Conservation (phyloP, 1,140 invertebrate species). For the Drosophila novamexicana region DNA sequence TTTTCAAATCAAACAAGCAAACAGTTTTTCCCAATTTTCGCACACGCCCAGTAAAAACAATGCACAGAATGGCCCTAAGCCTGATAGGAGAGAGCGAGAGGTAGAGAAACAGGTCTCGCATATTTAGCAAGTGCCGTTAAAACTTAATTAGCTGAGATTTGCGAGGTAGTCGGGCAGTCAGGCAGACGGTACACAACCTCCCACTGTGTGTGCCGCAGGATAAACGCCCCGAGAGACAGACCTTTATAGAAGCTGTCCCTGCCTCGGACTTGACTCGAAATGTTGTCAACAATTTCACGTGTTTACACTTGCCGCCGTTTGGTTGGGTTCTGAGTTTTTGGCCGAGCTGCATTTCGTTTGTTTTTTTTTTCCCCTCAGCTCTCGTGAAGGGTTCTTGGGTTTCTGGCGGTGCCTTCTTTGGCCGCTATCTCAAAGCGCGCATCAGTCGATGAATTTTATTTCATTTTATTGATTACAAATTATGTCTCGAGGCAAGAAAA, state of each 20-base stretch:
- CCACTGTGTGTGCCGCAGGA: slow-evolving; percentile 73
- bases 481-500: slow-evolving; percentile 55
- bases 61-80: background rate
- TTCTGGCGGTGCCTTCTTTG: slow-evolving; percentile 24
- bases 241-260: no score
- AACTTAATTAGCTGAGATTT: slow-evolving; percentile 78
- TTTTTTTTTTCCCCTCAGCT: background rate
- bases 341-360: slow-evolving; percentile 18
- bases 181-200: slow-evolving; percentile 44
- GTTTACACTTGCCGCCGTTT: slow-evolving; percentile 78
- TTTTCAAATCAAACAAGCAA: slow-evolving; percentile 70
- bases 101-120: slow-evolving; percentile 28
- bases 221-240: slow-evolving; percentile 59
- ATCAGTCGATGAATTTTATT: slow-evolving; percentile 64
- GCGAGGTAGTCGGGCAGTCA: slow-evolving; percentile 37
- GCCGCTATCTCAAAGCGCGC: slow-evolving; percentile 71
- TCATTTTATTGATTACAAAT: slow-evolving; percentile 80
- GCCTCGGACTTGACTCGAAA: slow-evolving; percentile 1
- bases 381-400: background rate
- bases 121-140: slow-evolving; percentile 78
- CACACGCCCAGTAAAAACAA: slow-evolving; percentile 62
- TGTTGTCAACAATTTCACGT: slow-evolving; percentile 58
- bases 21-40: slow-evolving; percentile 46
- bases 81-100: background rate
- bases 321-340: slow-evolving; percentile 37